Conservation (phyloP, 2,888 invertebrate species). For the Tachina fera region DNA sequence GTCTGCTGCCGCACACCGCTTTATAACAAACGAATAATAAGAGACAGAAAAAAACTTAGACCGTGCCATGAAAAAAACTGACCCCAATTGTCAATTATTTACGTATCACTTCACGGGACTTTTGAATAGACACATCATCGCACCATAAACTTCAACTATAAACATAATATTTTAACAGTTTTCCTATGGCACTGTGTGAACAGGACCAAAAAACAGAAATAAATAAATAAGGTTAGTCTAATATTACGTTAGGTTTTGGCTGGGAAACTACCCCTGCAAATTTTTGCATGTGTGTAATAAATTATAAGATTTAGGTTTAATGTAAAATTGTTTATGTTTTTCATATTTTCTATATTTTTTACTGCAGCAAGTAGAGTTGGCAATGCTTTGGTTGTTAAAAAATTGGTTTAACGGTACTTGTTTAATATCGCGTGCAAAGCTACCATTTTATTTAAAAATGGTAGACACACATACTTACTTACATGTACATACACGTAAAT, state of each 20-base stretch:
- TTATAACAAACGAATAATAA: conserved; percentile 49
- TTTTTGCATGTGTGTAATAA: conserved; percentile 61
- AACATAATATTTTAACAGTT: conserved; percentile 64
- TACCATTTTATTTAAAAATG: too few species aligned
- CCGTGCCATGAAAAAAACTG: conserved; percentile 70
- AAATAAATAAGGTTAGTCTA: not conserved
- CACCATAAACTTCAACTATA: conserved; percentile 50
- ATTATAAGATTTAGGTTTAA: conserved; percentile 30
- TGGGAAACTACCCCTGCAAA: conserved; percentile 43
- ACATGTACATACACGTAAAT: too few species aligned
- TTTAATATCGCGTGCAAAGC: too few species aligned
- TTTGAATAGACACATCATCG: conserved; percentile 59
- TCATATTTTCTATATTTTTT: conserved; percentile 1
- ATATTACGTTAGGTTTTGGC: conserved; percentile 21
- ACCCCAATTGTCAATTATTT: conserved; percentile 82
- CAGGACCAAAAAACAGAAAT: conserved; percentile 25
- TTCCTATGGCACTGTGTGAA: conserved; percentile 18
- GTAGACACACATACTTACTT: too few species aligned
- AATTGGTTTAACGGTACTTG: too few species aligned
- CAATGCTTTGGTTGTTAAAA: not conserved
- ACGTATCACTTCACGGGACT: conserved; percentile 81
- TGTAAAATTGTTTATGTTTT: conserved; percentile 21
- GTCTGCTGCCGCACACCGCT: conserved; percentile 51
- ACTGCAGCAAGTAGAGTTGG: conserved; percentile 13
- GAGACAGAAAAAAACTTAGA: conserved; percentile 18